Conservation (phyloP, 2,888 invertebrate species). For the Cheiracanthium punctorium region DNA sequence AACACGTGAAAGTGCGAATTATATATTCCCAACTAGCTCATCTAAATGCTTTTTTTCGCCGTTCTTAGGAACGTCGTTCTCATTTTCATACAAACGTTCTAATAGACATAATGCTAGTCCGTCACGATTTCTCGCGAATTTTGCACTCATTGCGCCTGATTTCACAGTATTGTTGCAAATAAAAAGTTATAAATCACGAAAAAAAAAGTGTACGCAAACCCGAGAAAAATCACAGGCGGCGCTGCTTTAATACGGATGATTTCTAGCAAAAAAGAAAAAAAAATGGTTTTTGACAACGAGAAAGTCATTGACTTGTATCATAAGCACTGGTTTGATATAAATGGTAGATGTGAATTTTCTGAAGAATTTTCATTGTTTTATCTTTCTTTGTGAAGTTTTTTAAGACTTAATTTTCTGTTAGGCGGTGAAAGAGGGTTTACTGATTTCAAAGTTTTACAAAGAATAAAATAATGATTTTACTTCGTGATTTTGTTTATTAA, state of each 20-base stretch:
- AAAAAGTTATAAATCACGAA: neutral
- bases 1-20: constrained; percentile 3
- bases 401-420: no score
- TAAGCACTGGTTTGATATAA: no score
- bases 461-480: no score
- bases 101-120: neutral
- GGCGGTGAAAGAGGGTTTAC: no score
- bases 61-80: constrained; percentile 33
- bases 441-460: no score
- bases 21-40: neutral
- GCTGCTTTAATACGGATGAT: neutral
- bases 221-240: neutral
- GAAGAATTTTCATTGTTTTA: neutral
- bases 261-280: neutral
- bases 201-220: neutral
- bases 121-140: constrained; percentile 11
- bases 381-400: neutral
- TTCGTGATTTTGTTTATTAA: no score
- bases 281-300: neutral
- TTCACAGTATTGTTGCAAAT: neutral
- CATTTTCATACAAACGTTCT: constrained; percentile 56
- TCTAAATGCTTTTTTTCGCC: neutral
- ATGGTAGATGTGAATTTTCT: no score
- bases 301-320: neutral
- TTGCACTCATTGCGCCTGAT: neutral